Conservation (phyloP, 2,888 invertebrate species). For the Pseudococcus jackbeardsleyi region DNA sequence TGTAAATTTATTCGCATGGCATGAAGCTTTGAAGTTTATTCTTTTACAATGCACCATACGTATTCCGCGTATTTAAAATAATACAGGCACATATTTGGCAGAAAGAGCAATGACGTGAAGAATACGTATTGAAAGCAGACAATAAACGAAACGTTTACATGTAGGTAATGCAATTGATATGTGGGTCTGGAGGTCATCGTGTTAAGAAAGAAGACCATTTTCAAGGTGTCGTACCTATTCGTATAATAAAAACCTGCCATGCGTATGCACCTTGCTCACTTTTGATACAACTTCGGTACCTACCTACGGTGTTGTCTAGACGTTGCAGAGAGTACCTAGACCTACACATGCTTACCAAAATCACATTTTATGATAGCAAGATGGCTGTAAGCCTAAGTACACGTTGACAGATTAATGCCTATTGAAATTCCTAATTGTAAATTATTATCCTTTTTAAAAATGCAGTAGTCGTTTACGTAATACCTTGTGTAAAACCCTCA, state of each 20-base stretch:
- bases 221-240: background rate
- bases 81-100: background rate
- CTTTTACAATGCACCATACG: too few relatives aligned
- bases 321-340: background rate
- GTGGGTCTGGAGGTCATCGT: conserved; percentile 28
- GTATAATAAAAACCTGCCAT: conserved; percentile 11
- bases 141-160: background rate
- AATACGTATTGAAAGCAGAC: background rate
- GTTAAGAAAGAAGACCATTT: conserved; percentile 24
- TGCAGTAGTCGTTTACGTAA: too few relatives aligned
- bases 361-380: background rate
- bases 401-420: background rate
- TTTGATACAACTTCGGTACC: background rate
- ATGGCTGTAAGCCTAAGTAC: background rate
- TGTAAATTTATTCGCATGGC: too few relatives aligned
- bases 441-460: background rate
- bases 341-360: background rate
- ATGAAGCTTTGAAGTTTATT: too few relatives aligned
- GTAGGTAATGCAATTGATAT: conserved; percentile 3
- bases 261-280: background rate
- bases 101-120: background rate
- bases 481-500: background rate
- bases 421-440: background rate
- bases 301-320: background rate
- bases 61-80: too few relatives aligned